Base-by-base conservation (phyloP, 2,888 invertebrate genomes). In the Drosophila sordidula region DNA sequence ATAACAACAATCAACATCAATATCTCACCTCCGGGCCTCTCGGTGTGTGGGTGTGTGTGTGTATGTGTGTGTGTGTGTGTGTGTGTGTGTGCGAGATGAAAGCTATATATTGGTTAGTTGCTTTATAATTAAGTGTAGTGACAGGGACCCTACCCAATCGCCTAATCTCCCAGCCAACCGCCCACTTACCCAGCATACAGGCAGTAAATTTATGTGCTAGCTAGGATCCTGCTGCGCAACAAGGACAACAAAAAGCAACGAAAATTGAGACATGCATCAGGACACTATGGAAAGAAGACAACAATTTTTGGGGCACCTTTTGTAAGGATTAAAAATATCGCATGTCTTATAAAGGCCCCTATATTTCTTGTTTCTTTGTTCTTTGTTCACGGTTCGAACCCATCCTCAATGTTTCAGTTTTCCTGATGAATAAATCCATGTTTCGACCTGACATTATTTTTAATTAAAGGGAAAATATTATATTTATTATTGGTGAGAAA, bases 51-150 rank as follows among this genome's bases (percentile, higher is more conserved):
- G n/a, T n/a, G n/a, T n/a, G n/a, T n/a, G n/a, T 9, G 18, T 14
- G 12, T 11, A 11, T 25, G n/a, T 22, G 18, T n/a, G 16, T 6
- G 16, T 32, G 9, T 63, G 38, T 14, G 38, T 34, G 38, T 9
- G n/a, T n/a, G 34, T 6, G 6, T 34, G 11, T 25, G 26, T 41
- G 41, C 18, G 32, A 32, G n/a, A 42, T 52, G 41, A 52, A 42
- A 12, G 34, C 32, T 39, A 9, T 22, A 51, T 25, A 32, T 55
- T 36, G 50, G 44, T 49, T 18, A 50, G 52, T 50, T 45, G 22
- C 44, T 58, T 32, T 58, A 55, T 72, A 67, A 72, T 72, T 68
- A 63, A 44, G 58, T 68, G 55, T 29, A 47, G 36, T 52, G 68
- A 58, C 62, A 72, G 52, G 8, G 4, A 49, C 39, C 44, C 41